Base-by-base conservation (phyloP, 2,888 invertebrate species). In the Dioctria linearis region DNA sequence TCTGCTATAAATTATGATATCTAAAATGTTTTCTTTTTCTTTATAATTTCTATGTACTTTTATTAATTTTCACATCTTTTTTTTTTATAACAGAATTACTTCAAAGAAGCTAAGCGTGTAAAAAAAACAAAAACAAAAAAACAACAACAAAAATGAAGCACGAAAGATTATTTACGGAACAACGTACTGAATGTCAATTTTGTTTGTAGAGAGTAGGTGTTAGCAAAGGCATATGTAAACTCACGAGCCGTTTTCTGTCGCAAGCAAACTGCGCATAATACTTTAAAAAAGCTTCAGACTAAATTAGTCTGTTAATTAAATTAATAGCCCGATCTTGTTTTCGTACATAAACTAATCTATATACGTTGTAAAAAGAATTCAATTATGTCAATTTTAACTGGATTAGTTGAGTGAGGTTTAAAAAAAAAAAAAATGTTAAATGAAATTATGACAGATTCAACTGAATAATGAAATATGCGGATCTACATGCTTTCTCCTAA, bases 221-320 rank as follows among this genome's bases (percentile, higher is more conserved):
- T 51, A 54, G 51, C 37, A 51, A 37, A 54, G 46, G 51, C 54
- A 51, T 54, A 71, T 51, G 71, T 51, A 39, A 13, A 13, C 71
- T 71, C 11, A 71, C 54, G 46, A 46, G 43, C 46, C n/a, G 46
- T 65, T 67, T 46, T 42, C 11, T 67, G 25, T 49, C 40, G 54
- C 51, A 39, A 49, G 40, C 11, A 71, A 54, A 71, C 71, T 71
- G 71, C 71, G 71, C 71, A 54, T 37, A 71, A 71, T 59, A 59
- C 6, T 46, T 46, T 6, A 6, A 46, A 46, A n/a, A 6, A 46
- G 49, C 6, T 46, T 46, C 49, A 46, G 25, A 46, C 49, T 46
- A 46, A 46, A 46, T 46, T 46, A 9, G 49, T 9, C 49, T 46
- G 5, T 2, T 46, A 46, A 46, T 46, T 9, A 46, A 46, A 46